Conservation (phyloP, 2,797 vertebrate species). For the Microctenopoma lineatum region DNA sequence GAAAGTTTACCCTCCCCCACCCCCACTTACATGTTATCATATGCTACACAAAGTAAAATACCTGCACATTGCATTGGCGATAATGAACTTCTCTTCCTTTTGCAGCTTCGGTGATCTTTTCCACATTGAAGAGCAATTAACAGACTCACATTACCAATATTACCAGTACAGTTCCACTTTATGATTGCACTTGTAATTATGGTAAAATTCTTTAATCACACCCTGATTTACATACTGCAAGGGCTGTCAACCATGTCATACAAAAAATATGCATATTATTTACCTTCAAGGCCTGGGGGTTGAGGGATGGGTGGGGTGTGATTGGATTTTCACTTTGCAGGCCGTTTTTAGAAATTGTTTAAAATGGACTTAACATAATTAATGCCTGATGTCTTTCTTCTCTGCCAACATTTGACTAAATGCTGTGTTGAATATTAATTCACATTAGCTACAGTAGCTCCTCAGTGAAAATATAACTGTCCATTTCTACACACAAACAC, state of each 20-base stretch:
- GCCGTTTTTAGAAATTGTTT: slow-evolving; percentile 16
- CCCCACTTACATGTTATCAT: slow-evolving; percentile 3
- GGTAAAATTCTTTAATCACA: slow-evolving; percentile 60
- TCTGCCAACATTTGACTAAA: background rate
- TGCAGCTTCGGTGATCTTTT: slow-evolving; percentile 29
- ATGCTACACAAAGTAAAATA: slow-evolving; percentile 17
- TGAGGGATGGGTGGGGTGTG: background rate
- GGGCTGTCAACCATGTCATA: slow-evolving; percentile 50
- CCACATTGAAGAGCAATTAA: slow-evolving; percentile 41
- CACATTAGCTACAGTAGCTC: background rate
- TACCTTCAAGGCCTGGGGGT: slow-evolving; percentile 33
- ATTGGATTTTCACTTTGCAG: slow-evolving; percentile 1
- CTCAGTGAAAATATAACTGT: background rate
- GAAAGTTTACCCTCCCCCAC: background rate
- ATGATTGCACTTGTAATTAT: slow-evolving; percentile 57
- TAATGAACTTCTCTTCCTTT: slow-evolving; percentile 34
- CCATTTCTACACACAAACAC: slow-evolving; percentile 1
- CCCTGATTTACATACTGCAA: slow-evolving; percentile 69
- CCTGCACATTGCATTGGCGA: slow-evolving; percentile 14
- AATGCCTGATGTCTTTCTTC: slow-evolving; percentile 5
- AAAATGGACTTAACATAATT: slow-evolving; percentile 27
- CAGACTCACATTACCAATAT: slow-evolving; percentile 11
- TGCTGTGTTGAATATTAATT: slow-evolving; percentile 1
- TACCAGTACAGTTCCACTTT: slow-evolving; percentile 47
- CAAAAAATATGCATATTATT: slow-evolving; percentile 62